phyloP scores from a whole-genome alignment of 2,113 vertebrate genomes.

The Xyrauchen texanus region DNA sequence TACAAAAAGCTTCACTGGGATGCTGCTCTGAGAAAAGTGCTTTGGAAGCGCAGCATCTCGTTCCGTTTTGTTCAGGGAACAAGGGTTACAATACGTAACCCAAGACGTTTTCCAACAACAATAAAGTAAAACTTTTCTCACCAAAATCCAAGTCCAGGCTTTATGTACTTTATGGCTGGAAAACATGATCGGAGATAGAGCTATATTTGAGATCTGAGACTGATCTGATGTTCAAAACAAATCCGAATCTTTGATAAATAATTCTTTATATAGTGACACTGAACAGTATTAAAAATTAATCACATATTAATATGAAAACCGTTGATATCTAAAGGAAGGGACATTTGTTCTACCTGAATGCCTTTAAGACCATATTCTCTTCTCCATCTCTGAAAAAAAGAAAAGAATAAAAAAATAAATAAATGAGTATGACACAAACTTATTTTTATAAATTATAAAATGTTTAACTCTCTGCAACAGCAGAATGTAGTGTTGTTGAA shows the following conservation, averaged over 20 bases:
- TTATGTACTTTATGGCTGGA: no score
- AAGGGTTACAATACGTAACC: no score
- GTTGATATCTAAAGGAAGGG: no score
- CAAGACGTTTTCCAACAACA: no score
- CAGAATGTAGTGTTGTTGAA: neutral
- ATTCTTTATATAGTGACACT: neutral
- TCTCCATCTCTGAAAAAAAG: constrained; percentile 63
- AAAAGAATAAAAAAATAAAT: no score
- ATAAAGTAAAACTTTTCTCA: no score
- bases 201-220: neutral
- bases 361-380: constrained; percentile 67
- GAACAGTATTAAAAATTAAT: neutral
- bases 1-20: no score
- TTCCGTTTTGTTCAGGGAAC: no score
- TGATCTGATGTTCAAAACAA: neutral
- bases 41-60: no score
- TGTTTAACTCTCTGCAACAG: neutral
- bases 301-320: neutral
- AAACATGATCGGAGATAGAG: neutral
- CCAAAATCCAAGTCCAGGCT: neutral
- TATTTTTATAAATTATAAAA: no score
- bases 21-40: no score
- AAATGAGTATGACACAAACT: no score
- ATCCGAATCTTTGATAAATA: constrained; percentile 1
- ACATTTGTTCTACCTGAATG: constrained; percentile 61